Evolutionary conservation across 2,113 vertebrate species (phyloP), one percentile per base, ranked within the genome.

Genomic region (Gymnocephalus cernua): DNA sequence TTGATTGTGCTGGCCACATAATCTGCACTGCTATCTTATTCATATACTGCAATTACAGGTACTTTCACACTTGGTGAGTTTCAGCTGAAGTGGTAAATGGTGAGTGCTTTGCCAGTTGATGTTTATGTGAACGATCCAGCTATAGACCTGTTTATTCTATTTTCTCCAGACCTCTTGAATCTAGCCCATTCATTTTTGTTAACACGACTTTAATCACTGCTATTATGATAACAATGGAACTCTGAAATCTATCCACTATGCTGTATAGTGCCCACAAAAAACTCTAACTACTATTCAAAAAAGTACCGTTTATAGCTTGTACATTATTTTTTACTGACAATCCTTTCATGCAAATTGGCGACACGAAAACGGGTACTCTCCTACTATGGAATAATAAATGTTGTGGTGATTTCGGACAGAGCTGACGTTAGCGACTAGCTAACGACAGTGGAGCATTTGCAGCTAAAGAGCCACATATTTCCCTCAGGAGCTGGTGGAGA

Each of bases 21-120:
- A 80, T 86, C 59, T 66, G 29, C 74, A 66, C 41, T 61, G 53
- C 67, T 56, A 53, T 77, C 50, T 57, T 68, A 11, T 75, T 74
- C 0, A 13, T 79, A 61, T 66, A 50, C 19, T 14, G 59, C 53
- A 77, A 85, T 91, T 77, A 87, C 27, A 27, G 44, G 35, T 53
- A 73, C 75, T 88, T 88, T 90, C 76, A 88, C 79, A 81, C 86
- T 91, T n/a, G 9, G 64, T 57, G 25, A 61, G 58, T 72, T 79
- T 82, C 68, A 85, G 70, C 77, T 87, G 58, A 77, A 85, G 45
- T 77, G 67, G 45, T 67, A 79, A 85, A 88, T 73, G 50, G 38
- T 13, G 59, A 83, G 29, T 23, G 6, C 15, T 73, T 83, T 65
- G 2, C 25, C 57, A 18, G 57, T 15, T 14, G 64, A 72, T 48